Base-by-base conservation (phyloP, 2,888 invertebrate species). In the Aleiodes alternator region DNA sequence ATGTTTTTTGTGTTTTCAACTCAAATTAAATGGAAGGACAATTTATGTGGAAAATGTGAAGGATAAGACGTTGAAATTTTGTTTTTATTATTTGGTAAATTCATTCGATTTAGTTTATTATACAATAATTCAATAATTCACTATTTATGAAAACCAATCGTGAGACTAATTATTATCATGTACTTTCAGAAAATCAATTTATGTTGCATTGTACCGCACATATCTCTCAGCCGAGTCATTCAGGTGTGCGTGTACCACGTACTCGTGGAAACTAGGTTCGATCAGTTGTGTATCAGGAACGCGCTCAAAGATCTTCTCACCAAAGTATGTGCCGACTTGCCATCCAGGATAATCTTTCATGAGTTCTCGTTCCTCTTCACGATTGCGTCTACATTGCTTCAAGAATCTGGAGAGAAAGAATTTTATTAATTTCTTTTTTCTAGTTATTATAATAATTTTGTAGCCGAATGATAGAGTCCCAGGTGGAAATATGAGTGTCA, bases 341-440 rank as follows among this genome's bases (percentile, higher is more conserved):
- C 98, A 98, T 81, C 95, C 95, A 75, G 95, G 95, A 12, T 97
- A 96, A 89, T 97, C 93, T 80, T 94, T 93, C 98, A 98, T 98
- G 48, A 98, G 91, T 73, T 95, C 93, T 1, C 92, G 92, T 90
- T 98, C 98, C 80, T 95, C 95, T 14, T 97, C 96, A 14, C 97
- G 92, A 89, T 96, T 96, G 75, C 91, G 92, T 71, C 95, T 92
- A 51, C 96, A 84, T 84, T 97, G 96, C 84, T 95, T 96, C 87
- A 98, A 87, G 84, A 89, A 90, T 72, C 93, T 93, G 81, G 3
- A 80, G 83, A 38, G 43, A 68, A 71, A n/a, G 73, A 14, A 74
- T 82, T 59, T 71, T 9, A 31, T 0, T 50, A 53, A 53, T 16
- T 9, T 43, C 31, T 23, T 43, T 48, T 8, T 48, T 11, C 12